phyloP scores from a whole-genome alignment of 2,888 invertebrate species.

The Lamellibrachia columna region DNA sequence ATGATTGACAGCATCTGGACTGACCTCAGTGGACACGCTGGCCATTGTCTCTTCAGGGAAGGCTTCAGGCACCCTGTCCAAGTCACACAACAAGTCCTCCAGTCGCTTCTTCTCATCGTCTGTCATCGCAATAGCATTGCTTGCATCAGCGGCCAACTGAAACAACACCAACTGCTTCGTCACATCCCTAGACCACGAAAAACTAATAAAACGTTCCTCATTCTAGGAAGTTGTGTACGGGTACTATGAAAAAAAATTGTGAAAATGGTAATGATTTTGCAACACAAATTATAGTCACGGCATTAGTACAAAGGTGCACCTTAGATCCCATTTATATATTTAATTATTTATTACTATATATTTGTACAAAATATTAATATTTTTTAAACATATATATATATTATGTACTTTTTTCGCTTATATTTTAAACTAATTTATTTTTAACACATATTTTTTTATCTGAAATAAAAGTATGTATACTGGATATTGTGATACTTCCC shows the following conservation, averaged over 20 bases:
- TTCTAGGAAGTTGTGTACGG: neutral
- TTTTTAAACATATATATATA: too few relatives aligned
- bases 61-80: conserved; percentile 54
- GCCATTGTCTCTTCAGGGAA: conserved; percentile 23
- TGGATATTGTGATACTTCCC: neutral
- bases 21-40: neutral
- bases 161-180: neutral
- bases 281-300: too few relatives aligned
- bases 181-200: neutral
- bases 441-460: too few relatives aligned
- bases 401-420: too few relatives aligned
- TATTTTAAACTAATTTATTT: too few relatives aligned
- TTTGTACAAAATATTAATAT: too few relatives aligned
- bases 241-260: neutral
- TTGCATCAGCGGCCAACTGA: conserved; percentile 61
- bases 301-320: too few relatives aligned
- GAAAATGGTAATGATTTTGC: neutral
- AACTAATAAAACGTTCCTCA: neutral
- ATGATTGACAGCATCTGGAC: neutral
- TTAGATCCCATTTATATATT: too few relatives aligned
- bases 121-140: conserved; percentile 60
- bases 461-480: too few relatives aligned
- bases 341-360: too few relatives aligned
- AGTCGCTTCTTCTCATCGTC: conserved; percentile 62
- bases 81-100: conserved; percentile 50